phyloP scores from a whole-genome alignment of 2,888 invertebrate species.

The Melikaiella ostensackeni region DNA sequence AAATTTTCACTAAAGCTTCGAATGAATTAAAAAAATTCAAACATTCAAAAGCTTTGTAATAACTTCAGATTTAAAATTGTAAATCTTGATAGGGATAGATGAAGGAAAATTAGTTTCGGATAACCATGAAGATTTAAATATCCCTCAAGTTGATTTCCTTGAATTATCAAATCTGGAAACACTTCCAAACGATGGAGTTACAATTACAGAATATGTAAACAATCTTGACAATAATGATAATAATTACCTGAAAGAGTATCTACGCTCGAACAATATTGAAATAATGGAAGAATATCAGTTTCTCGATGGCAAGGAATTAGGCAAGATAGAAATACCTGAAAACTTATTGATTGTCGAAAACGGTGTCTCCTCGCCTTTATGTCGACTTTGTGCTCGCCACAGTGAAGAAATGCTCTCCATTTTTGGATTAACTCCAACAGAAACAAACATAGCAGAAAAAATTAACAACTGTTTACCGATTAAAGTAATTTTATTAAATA shows the following conservation, averaged over 20 bases:
- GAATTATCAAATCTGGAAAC: neutral
- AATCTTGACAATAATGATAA: neutral
- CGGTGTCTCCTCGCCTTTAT: neutral
- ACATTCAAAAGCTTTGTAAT: no score
- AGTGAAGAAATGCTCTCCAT: slow-evolving; percentile 37
- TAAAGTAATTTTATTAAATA: slow-evolving; percentile 21
- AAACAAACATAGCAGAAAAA: slow-evolving; percentile 36
- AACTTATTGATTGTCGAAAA: neutral
- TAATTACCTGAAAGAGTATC: neutral
- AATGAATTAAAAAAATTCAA: no score
- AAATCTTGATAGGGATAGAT: neutral
- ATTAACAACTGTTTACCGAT: slow-evolving; percentile 47
- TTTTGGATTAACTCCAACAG: slow-evolving; percentile 1
- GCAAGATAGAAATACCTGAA: neutral
- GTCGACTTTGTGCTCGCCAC: slow-evolving; percentile 46
- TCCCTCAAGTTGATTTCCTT: neutral
- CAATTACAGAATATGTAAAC: neutral
- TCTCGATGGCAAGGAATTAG: neutral
- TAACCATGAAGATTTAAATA: neutral
- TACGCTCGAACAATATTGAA: neutral
- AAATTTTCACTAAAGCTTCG: no score
- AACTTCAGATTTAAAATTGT: no score
- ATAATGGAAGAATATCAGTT: neutral
- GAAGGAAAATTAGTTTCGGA: neutral
- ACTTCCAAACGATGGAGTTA: neutral